Base-by-base conservation (phyloP, 2,888 invertebrate genomes). In the Mimas tiliae region DNA sequence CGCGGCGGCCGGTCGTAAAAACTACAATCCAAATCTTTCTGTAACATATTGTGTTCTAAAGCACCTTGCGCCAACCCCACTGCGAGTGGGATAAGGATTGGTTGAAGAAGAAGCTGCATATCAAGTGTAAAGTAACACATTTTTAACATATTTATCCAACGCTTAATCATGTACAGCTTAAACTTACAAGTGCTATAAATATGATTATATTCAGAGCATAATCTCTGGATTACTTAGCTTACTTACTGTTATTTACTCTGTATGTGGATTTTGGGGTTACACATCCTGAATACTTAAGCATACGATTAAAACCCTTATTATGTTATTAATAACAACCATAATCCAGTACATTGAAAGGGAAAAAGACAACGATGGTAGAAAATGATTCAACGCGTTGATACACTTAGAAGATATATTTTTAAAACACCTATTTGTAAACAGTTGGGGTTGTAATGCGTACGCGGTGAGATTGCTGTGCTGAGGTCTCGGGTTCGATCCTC, bases 261-360 rank as follows among this genome's bases (percentile, higher is more conserved):
- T 42, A 67, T 65, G 47, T 68, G 42, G 70, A 68, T 66, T 67
- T 67, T 66, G 58, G 63, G 63, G 66, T 70, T 67, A 68, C 51
- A 64, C 48, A 58, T 65, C 27, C 11, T 11, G n/a, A 27, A 4
- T 27, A 51, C 38, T 53, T 9, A 52, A 42, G 42, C 21, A 42
- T 6, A 1, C 33, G 16, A 27, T 65, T 58, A 34, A 58, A 48
- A 38, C 6, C 14, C 55, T 65, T 65, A 50, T 34, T 58, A 14
- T 9, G 9, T 14, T 50, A 34, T 21, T n/a, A 58, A 58, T 58
- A 58, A 48, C 21, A 48, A 19, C 38, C n/a, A 14, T 47, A 65
- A 58, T 48, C 55, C 9, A 21, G 19, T 48, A 34, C 16, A 34
- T 6, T 55, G 12, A 47, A 58, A 48, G 55, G 47, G 48, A 2